phyloP scores from a whole-genome alignment of 2,797 vertebrate genomes.

The Sus cebifrons region DNA sequence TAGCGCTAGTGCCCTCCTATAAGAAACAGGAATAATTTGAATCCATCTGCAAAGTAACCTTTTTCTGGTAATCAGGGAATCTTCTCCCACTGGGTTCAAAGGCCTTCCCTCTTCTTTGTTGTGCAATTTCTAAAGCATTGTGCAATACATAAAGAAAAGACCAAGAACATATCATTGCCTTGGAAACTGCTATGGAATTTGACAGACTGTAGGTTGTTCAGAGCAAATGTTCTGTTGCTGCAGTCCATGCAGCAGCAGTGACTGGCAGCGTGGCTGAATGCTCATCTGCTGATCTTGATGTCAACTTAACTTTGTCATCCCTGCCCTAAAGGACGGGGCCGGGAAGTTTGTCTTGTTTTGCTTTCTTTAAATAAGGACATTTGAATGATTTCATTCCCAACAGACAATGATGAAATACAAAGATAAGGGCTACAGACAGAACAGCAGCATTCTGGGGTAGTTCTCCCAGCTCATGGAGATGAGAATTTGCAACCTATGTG shows the following conservation, averaged over 20 bases:
- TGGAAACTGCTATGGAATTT: slow-evolving; percentile 80
- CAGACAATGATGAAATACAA: slow-evolving; percentile 2
- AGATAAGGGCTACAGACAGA: slow-evolving; percentile 28
- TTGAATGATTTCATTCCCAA: slow-evolving; percentile 66
- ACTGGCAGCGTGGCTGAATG: slow-evolving; percentile 74
- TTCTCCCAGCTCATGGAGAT: not conserved
- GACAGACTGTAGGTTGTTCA: slow-evolving; percentile 78
- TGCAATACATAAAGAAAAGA: slow-evolving; percentile 80
- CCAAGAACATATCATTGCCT: slow-evolving; percentile 73
- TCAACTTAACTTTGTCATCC: slow-evolving; percentile 72
- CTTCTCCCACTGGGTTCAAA: slow-evolving; percentile 68
- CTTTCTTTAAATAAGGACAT: slow-evolving; percentile 66
- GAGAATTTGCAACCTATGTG: slow-evolving; percentile 13
- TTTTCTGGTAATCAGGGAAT: slow-evolving; percentile 64
- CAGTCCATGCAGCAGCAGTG: slow-evolving; percentile 35
- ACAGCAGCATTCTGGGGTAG: not conserved
- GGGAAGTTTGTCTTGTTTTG: slow-evolving; percentile 54
- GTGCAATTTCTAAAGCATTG: slow-evolving; percentile 79
- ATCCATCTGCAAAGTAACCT: slow-evolving; percentile 64
- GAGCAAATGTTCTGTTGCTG: slow-evolving; percentile 81
- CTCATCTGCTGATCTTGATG: slow-evolving; percentile 71
- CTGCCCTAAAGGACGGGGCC: slow-evolving; percentile 45
- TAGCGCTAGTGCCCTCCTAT: not conserved
- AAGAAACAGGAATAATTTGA: slow-evolving; percentile 57
- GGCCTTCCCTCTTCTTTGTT: slow-evolving; percentile 71